Evolutionary conservation across 1,140 invertebrate genomes (phyloP).

Genomic region (Stenopsyche tienmushanensis): DNA sequence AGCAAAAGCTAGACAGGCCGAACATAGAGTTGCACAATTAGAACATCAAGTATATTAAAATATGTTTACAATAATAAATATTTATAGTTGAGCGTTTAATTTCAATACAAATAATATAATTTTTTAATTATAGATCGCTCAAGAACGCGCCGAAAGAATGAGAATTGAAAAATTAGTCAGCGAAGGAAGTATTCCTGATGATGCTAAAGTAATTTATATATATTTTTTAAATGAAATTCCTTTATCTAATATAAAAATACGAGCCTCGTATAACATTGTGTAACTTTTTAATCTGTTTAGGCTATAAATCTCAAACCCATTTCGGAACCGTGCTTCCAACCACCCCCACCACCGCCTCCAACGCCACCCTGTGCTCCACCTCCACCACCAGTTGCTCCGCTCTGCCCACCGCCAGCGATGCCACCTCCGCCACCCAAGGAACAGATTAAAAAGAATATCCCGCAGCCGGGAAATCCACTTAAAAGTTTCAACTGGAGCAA

Average conservation of each 20-base stretch:
- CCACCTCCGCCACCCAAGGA: constrained; percentile 58
- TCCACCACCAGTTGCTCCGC: constrained; percentile 54
- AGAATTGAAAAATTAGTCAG: constrained; percentile 83
- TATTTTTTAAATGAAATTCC: not conserved
- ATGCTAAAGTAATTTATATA: constrained; percentile 71
- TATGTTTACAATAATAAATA: not conserved
- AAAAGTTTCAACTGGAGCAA: constrained; percentile 99
- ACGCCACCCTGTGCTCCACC: constrained; percentile 62
- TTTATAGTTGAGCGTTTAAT: not conserved
- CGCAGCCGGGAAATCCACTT: constrained; percentile 86
- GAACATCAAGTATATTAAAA: constrained; percentile 55
- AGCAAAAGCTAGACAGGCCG: constrained; percentile 73
- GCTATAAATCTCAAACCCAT: constrained; percentile 57
- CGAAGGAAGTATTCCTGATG: constrained; percentile 87
- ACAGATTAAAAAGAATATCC: constrained; percentile 72
- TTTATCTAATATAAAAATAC: not conserved
- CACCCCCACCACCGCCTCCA: constrained; percentile 61
- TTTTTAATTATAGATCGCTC: constrained; percentile 64
- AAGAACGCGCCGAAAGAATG: constrained; percentile 78
- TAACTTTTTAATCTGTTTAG: constrained; percentile 39
- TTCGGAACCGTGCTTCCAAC: constrained; percentile 49
- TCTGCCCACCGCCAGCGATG: constrained; percentile 54
- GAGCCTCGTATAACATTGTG: constrained; percentile 12
- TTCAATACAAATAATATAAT: not conserved
- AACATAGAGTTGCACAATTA: constrained; percentile 72